phyloP scores from a whole-genome alignment of 2,113 vertebrate genomes.

The Synchiropus splendidus region DNA sequence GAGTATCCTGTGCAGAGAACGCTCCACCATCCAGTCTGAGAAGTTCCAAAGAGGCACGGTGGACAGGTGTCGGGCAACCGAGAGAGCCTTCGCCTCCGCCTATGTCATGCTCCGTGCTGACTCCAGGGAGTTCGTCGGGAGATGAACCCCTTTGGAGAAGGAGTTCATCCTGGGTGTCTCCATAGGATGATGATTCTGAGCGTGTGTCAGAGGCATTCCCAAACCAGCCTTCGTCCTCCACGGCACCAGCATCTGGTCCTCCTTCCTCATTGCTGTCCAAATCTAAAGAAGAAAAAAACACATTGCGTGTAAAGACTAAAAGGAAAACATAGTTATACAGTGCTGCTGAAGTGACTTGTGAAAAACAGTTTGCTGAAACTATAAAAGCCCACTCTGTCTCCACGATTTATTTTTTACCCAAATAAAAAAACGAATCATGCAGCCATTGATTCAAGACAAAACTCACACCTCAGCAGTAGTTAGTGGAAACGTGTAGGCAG shows the following conservation, averaged over 20 bases:
- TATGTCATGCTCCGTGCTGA: constrained; percentile 74
- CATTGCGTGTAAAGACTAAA: no score
- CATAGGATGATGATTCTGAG: constrained; percentile 92
- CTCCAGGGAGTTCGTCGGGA: constrained; percentile 66
- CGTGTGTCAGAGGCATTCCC: constrained; percentile 91
- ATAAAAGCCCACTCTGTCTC: no score
- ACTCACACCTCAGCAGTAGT: no score
- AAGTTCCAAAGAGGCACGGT: constrained; percentile 78
- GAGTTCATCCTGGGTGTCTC: constrained; percentile 89
- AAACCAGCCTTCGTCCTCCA: constrained; percentile 92
- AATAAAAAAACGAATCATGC: no score
- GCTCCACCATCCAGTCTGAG: constrained; percentile 75
- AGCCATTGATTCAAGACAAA: no score
- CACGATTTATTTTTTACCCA: no score
- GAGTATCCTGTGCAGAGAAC: constrained; percentile 77
- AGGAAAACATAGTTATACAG: no score
- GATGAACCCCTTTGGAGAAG: constrained; percentile 66
- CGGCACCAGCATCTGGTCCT: constrained; percentile 76
- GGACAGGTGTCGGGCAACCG: constrained; percentile 86
- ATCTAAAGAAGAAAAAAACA: constrained; percentile 80
- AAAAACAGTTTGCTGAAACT: no score
- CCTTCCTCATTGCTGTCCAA: constrained; percentile 85
- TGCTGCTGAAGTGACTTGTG: no score
- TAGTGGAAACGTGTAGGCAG: no score
- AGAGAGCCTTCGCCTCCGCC: constrained; percentile 85